Evolutionary conservation across 2,113 vertebrate species (phyloP).

Genomic region (Pterocles burchelli): DNA sequence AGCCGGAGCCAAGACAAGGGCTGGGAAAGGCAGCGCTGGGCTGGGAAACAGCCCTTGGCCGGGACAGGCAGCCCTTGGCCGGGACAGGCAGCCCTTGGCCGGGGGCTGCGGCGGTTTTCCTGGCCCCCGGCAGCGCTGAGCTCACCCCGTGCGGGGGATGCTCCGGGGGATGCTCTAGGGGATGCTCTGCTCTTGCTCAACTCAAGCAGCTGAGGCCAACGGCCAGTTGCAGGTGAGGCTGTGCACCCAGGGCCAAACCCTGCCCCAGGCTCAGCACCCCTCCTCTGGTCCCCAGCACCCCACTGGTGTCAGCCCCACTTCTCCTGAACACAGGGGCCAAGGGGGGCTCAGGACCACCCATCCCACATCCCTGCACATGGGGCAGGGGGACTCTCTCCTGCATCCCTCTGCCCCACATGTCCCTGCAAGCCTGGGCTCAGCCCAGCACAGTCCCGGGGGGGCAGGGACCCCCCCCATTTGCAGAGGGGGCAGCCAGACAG

Average conservation of each 20-base stretch:
- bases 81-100: background rate
- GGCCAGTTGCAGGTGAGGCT: background rate
- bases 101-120: background rate
- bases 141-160: background rate
- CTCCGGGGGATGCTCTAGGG: background rate
- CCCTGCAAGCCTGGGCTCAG: background rate
- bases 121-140: background rate
- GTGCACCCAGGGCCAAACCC: background rate
- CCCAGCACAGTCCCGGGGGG: background rate
- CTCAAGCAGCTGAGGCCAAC: rapidly evolving
- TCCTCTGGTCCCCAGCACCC: background rate
- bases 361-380: rapidly evolving
- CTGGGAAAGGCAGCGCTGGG: background rate
- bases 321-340: background rate
- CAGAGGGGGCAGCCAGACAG: background rate
- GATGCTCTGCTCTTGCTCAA: constrained; percentile 9
- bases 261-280: background rate
- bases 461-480: too few relatives aligned
- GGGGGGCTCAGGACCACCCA: background rate
- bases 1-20: background rate
- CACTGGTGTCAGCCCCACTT: background rate
- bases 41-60: background rate
- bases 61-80: background rate
- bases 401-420: background rate
- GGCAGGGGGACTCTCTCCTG: background rate